Conservation (phyloP, 2,888 invertebrate genomes). For the Thera obeliscata region DNA sequence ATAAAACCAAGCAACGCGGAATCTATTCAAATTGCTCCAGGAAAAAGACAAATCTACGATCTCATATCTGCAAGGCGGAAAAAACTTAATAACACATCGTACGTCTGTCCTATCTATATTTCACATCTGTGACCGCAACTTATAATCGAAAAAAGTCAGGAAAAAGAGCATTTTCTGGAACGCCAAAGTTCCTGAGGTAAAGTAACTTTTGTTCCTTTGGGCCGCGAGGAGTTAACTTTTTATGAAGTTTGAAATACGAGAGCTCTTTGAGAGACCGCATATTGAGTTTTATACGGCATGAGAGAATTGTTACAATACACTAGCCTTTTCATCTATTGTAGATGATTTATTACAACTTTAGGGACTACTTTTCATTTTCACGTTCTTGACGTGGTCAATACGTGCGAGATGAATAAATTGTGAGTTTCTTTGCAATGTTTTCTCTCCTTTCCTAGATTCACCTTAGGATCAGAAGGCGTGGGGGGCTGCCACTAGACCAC, state of each 20-base stretch:
- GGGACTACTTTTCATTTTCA: not conserved
- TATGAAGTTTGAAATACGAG: constrained; percentile 44
- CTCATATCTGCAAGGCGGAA: constrained; percentile 13
- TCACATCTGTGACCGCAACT: constrained; percentile 38
- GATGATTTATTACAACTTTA: not conserved
- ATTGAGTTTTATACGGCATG: constrained; percentile 11
- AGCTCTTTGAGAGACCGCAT: constrained; percentile 39
- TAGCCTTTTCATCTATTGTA: not conserved
- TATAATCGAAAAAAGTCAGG: constrained; percentile 42
- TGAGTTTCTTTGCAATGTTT: too few relatives aligned
- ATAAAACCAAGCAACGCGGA: constrained; percentile 2
- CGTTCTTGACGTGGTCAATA: too few relatives aligned
- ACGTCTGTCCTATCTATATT: constrained; percentile 28
- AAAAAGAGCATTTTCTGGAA: constrained; percentile 37
- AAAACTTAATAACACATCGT: constrained; percentile 34
- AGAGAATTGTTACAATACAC: not conserved
- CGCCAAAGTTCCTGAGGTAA: constrained; percentile 27
- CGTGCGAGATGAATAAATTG: too few relatives aligned
- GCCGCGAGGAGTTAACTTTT: constrained; percentile 43
- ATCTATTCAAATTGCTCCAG: constrained; percentile 17
- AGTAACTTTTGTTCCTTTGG: constrained; percentile 36
- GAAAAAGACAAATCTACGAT: constrained; percentile 17
- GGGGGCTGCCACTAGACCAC: too few relatives aligned
- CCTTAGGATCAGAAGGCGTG: not conserved
- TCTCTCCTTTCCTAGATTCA: too few relatives aligned